phyloP scores from a whole-genome alignment of 2,888 invertebrate genomes.

The Pedicia rivosa region DNA sequence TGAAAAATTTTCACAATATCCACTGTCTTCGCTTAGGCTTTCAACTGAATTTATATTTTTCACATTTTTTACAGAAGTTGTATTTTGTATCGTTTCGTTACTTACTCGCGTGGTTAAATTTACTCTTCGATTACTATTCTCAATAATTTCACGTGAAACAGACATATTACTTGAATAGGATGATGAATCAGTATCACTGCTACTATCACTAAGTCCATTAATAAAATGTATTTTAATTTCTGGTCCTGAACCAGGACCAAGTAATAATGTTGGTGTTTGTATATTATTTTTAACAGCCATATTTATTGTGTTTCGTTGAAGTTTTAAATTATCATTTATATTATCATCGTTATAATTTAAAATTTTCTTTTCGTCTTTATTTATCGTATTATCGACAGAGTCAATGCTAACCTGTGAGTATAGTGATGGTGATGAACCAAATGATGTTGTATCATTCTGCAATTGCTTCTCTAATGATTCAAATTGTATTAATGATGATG shows the following conservation, averaged over 20 bases:
- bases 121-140: not conserved
- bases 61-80: not conserved
- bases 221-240: too few species aligned
- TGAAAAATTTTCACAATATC: constrained; percentile 43
- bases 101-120: not conserved
- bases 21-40: constrained; percentile 67
- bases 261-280: too few species aligned
- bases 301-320: too few species aligned
- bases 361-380: not conserved
- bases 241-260: too few species aligned
- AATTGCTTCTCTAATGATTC: constrained; percentile 64
- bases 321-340: not conserved
- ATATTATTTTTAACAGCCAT: not conserved
- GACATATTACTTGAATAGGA: too few species aligned
- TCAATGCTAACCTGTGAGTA: constrained; percentile 4
- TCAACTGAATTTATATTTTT: constrained; percentile 46
- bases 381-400: not conserved
- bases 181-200: too few species aligned
- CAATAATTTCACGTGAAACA: too few species aligned
- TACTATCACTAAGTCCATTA: too few species aligned
- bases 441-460: constrained; percentile 28
- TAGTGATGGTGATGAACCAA: constrained; percentile 29
- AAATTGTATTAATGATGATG: constrained; percentile 70
- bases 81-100: not conserved
- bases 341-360: not conserved